phyloP scores from a whole-genome alignment of 1,140 invertebrate species.

The Luehdorfia chinensis region DNA sequence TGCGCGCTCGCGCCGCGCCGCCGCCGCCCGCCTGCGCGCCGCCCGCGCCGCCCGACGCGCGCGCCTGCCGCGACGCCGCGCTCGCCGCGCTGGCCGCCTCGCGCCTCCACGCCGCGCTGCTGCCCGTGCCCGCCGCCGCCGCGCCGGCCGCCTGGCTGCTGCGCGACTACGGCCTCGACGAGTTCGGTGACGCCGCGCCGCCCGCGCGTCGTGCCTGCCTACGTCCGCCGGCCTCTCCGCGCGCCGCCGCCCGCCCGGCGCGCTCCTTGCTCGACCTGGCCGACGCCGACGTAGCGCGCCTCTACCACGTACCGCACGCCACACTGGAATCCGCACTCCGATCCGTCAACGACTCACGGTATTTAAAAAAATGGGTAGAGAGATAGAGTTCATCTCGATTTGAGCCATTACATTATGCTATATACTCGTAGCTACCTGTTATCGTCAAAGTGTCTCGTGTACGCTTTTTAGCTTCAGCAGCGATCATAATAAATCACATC shows the following conservation, averaged over 20 bases:
- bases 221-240: slow-evolving; percentile 15
- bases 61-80: slow-evolving; percentile 20
- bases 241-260: slow-evolving; percentile 26
- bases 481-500: no score
- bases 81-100: slow-evolving; percentile 22
- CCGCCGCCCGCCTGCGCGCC: slow-evolving; percentile 24
- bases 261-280: slow-evolving; percentile 29
- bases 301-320: slow-evolving; percentile 17
- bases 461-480: no score
- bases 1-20: slow-evolving; percentile 20
- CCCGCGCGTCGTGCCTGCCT: slow-evolving; percentile 31
- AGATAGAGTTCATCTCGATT: no score
- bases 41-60: slow-evolving; percentile 16
- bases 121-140: slow-evolving; percentile 25
- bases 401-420: no score
- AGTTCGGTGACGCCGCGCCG: slow-evolving; percentile 32
- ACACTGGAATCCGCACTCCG: background rate
- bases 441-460: no score
- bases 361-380: no score
- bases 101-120: slow-evolving; percentile 25
- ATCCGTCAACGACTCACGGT: background rate
- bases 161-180: slow-evolving; percentile 27
- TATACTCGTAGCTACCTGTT: no score
- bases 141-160: slow-evolving; percentile 19
- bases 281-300: slow-evolving; percentile 19